These are phyloP conservation scores for Myrmophylax atrothorax DNA, from an alignment of 2,113 vertebrate species.

Conservation along the genomic window DNA sequence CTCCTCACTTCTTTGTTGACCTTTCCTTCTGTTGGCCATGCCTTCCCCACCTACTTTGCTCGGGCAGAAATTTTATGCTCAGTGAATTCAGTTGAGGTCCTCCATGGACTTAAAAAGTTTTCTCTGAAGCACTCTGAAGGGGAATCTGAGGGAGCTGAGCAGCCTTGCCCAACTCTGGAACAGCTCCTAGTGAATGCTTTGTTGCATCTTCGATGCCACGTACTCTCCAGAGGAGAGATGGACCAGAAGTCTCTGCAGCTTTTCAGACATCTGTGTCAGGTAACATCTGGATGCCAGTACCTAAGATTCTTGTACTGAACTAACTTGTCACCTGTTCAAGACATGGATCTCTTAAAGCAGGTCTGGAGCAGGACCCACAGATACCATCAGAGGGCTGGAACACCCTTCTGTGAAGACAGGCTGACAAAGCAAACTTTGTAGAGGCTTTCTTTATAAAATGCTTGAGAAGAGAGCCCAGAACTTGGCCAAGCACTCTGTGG, in stretches of 20 bases:
- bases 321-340: neutral
- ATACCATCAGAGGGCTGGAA: neutral
- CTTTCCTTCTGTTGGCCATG: constrained; percentile 80
- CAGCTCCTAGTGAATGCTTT: constrained; percentile 87
- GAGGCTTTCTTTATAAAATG: neutral
- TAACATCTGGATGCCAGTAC: constrained; percentile 26
- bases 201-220: constrained; percentile 85
- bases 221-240: constrained; percentile 82
- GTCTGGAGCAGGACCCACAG: neutral
- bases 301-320: neutral
- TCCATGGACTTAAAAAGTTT: constrained; percentile 80
- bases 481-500: neutral
- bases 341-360: neutral
- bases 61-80: constrained; percentile 90
- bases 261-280: constrained; percentile 93
- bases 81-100: constrained; percentile 78
- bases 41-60: constrained; percentile 82
- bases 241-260: constrained; percentile 80
- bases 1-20: constrained; percentile 82
- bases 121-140: constrained; percentile 66
- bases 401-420: neutral
- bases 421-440: neutral
- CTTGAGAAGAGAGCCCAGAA: neutral
- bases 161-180: constrained; percentile 72
- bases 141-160: constrained; percentile 23